Evolutionary conservation across 2,888 invertebrate species (phyloP).

Genomic region (Amorpha juglandis): DNA sequence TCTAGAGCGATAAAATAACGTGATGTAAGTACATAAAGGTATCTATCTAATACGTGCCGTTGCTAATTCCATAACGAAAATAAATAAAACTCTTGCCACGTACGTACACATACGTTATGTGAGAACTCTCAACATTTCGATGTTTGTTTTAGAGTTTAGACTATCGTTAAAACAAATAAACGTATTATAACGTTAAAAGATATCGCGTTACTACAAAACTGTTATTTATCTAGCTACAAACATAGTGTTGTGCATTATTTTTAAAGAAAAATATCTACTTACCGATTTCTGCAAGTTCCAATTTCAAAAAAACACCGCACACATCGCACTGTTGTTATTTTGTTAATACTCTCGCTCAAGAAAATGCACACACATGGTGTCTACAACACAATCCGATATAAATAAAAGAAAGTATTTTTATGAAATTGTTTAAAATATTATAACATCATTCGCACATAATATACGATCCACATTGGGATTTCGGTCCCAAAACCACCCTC

Average conservation of each 20-base stretch:
- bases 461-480: constrained; percentile 8
- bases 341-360: constrained; percentile 34
- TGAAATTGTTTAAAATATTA: constrained; percentile 6
- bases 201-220: constrained; percentile 28
- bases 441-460: constrained; percentile 11
- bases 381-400: constrained; percentile 21
- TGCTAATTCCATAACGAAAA: constrained; percentile 37
- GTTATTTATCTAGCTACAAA: constrained; percentile 18
- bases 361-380: constrained; percentile 30
- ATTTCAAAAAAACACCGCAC: constrained; percentile 36
- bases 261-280: constrained; percentile 29
- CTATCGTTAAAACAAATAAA: constrained; percentile 33
- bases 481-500: constrained; percentile 37
- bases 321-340: constrained; percentile 39
- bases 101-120: constrained; percentile 23
- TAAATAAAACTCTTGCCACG: constrained; percentile 33
- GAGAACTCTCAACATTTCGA: constrained; percentile 32
- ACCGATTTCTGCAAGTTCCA: constrained; percentile 38
- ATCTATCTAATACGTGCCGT: constrained; percentile 10
- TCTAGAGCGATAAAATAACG: constrained; percentile 19
- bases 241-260: constrained; percentile 20
- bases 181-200: constrained; percentile 31
- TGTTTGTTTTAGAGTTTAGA: constrained; percentile 31
- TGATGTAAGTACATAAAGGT: constrained; percentile 19
- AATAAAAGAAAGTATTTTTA: constrained; percentile 10